Base-by-base conservation (phyloP, 1,140 invertebrate genomes). In the Planococcus citri region DNA sequence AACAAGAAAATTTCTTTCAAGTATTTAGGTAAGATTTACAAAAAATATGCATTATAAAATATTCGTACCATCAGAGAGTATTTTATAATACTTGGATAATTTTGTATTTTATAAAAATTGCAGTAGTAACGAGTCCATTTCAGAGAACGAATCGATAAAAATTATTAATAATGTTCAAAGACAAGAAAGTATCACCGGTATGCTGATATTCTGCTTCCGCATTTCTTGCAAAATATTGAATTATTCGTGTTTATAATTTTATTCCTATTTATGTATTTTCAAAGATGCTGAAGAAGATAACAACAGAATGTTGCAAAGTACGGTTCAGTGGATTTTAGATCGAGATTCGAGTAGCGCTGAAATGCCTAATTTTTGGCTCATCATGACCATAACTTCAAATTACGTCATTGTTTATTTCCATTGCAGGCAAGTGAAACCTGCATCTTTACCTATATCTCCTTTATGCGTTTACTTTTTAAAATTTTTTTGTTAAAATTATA, bases 281-380 rank as follows among this genome's bases (percentile, higher is more conserved):
- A 25, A 25, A 64, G 60, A 64, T 17, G 25, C 21, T 25, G 60
- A 64, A 25, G 60, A 64, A 27, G 60, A 64, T 27, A 64, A 24
- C 22, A 24, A 64, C 60, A 64, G 60, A 64, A 27, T 20, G 25
- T 14, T 64, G 4, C 60, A 64, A 27, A 64, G 25, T 17, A 64
- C 60, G 1, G 60, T 64, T 1, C 81, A 83, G 57, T 87, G 84
- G 84, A 73, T 85, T 9, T 76, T 78, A 69, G 81, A 84, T 69
- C 73, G 84, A 2, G 82, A 84, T 70, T 80, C 78, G 51, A 81
- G 80, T 61, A 76, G 82, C 70, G 77, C 80, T 24, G 73, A 77
- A 21, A 74, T 88, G n/a, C 87, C 88, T 0, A 85, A 87, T 74
- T 91, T 91, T 77, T 91, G 89, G 89, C 78, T 91, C 1, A 87